These are phyloP conservation scores for Tamandua tetradactyla DNA, from an alignment of 2,797 vertebrate species.

Conservation along the genomic window DNA sequence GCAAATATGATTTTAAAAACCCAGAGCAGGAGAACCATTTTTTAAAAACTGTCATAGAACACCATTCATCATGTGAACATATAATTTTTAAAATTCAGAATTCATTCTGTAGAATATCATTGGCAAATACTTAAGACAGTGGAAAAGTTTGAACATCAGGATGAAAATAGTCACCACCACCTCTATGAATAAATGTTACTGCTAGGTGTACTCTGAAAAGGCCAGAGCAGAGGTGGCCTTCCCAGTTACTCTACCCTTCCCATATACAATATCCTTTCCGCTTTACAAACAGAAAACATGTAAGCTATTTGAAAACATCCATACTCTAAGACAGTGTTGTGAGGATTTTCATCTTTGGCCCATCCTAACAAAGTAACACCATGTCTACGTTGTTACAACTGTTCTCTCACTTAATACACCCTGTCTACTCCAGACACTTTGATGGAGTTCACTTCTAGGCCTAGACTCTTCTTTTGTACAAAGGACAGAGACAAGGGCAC, in stretches of 20 bases:
- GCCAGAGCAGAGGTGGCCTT: neutral
- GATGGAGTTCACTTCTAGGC: neutral
- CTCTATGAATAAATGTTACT: neutral
- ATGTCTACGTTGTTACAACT: neutral
- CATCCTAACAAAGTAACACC: neutral
- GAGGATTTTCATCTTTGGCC: neutral
- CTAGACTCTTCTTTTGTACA: neutral
- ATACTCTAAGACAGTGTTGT: neutral
- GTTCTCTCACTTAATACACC: neutral
- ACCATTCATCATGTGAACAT: neutral
- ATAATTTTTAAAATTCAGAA: conserved; percentile 2
- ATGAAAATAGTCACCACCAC: neutral
- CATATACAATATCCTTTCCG: neutral
- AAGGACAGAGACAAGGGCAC: neutral
- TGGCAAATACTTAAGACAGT: neutral
- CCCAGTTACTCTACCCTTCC: neutral
- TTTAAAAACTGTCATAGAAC: neutral
- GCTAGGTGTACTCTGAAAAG: neutral
- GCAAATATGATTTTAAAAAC: neutral
- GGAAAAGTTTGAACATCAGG: neutral
- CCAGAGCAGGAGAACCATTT: neutral
- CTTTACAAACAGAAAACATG: neutral
- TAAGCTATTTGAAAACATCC: neutral
- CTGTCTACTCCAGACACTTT: neutral
- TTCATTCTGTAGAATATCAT: neutral